These are phyloP conservation scores for Poecilia gillii DNA, from an alignment of 2,797 vertebrate species.

Conservation along the genomic window DNA sequence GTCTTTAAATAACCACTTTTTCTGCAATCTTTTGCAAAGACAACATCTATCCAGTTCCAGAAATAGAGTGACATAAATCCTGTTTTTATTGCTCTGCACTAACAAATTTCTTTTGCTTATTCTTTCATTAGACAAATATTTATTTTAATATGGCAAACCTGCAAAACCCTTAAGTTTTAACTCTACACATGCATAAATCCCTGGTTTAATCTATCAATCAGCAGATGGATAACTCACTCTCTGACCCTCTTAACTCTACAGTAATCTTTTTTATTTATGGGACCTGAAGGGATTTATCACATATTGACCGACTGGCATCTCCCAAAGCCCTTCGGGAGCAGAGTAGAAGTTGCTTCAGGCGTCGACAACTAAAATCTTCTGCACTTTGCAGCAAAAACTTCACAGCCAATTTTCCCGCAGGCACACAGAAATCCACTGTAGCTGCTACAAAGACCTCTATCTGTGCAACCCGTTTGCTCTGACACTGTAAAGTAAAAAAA, in stretches of 20 bases:
- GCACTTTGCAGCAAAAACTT: constrained; percentile 34
- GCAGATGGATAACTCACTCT: constrained; percentile 20
- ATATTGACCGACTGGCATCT: constrained; percentile 82
- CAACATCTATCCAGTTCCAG: too few species aligned
- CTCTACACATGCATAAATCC: too few species aligned
- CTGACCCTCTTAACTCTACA: constrained; percentile 55
- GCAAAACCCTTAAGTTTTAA: too few species aligned
- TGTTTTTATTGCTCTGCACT: too few species aligned
- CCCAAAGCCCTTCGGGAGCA: constrained; percentile 78
- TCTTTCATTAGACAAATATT: too few species aligned
- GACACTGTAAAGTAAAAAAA: background rate
- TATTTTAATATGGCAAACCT: too few species aligned
- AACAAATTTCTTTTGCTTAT: too few species aligned
- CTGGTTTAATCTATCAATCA: background rate
- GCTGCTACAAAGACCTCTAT: background rate
- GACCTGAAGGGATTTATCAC: constrained; percentile 70
- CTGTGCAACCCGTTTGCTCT: background rate
- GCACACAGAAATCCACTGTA: background rate
- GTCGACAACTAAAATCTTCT: constrained; percentile 69
- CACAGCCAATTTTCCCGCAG: constrained; percentile 36
- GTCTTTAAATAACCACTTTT: too few species aligned
- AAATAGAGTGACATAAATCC: too few species aligned
- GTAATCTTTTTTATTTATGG: constrained; percentile 58
- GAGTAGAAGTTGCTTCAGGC: constrained; percentile 76
- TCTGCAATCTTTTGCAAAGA: too few species aligned